Evolutionary conservation across 2,113 vertebrate species (phyloP).

Genomic region (Rhinolophus sinicus): DNA sequence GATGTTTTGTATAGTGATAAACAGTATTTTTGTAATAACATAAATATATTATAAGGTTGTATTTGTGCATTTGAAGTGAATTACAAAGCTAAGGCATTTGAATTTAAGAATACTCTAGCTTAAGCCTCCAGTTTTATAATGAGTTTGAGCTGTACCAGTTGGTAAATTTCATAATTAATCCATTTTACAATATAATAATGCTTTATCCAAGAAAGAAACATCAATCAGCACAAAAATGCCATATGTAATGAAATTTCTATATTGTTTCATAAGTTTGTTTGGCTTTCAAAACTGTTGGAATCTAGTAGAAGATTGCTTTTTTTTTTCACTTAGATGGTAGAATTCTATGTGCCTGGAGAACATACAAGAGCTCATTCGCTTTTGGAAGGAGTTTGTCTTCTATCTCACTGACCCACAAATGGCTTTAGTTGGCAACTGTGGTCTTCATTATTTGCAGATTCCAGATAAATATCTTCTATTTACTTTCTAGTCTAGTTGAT

Average conservation of each 20-base stretch:
- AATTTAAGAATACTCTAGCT: background rate
- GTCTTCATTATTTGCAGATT: background rate
- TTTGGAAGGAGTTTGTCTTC: conserved; percentile 23
- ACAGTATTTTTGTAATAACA: background rate
- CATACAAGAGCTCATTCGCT: background rate
- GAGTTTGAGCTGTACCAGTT: background rate
- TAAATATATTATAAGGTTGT: background rate
- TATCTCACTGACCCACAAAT: background rate
- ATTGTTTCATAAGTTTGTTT: background rate
- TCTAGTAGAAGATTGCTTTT: background rate
- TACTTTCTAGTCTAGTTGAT: background rate
- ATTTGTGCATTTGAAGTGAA: background rate
- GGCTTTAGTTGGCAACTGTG: background rate
- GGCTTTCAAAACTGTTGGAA: background rate
- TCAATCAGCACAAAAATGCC: background rate
- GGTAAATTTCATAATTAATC: background rate
- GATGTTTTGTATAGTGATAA: background rate
- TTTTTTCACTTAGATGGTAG: background rate
- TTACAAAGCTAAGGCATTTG: background rate
- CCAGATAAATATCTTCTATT: background rate
- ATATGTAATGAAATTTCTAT: background rate
- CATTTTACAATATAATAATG: background rate
- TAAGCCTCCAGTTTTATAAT: background rate
- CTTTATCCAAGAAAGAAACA: background rate
- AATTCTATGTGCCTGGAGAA: background rate